phyloP scores from a whole-genome alignment of 23 tunicate species.

The Oikopleura vanhoeffeni region DNA sequence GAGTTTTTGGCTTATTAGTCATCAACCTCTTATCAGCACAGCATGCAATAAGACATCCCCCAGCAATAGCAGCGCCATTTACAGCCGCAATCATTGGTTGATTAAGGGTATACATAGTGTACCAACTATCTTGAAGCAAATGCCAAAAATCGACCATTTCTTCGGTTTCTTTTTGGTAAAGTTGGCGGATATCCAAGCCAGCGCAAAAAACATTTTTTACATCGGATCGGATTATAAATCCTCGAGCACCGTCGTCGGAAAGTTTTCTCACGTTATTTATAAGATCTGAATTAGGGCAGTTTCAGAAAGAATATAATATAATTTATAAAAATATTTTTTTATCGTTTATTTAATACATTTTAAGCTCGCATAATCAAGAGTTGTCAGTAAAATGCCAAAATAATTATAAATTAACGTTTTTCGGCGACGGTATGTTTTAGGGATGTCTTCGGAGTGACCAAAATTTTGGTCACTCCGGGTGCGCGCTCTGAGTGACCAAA shows the following conservation, averaged over 20 bases:
- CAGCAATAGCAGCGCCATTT: slow-evolving; percentile 10
- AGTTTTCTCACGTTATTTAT: background rate
- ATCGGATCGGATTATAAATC: background rate
- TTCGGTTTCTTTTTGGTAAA: background rate
- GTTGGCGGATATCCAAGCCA: background rate
- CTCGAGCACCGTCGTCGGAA: background rate
- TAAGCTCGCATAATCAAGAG: no score
- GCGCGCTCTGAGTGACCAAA: no score
- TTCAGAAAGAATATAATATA: no score
- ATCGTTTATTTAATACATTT: no score
- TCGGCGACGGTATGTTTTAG: no score
- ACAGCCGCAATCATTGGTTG: slow-evolving; percentile 14
- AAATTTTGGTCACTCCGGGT: no score
- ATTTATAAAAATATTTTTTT: no score
- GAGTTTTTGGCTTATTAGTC: background rate
- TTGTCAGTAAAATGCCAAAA: no score
- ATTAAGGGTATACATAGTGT: background rate
- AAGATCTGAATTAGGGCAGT: no score
- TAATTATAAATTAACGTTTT: no score
- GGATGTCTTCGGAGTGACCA: no score
- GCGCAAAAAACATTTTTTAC: background rate
- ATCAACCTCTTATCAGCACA: background rate
- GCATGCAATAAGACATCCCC: background rate
- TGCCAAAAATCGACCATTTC: slow-evolving; percentile 12
- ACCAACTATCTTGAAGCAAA: background rate